Conservation (phyloP, 1,140 invertebrate species). For the Drosophila mauritiana region DNA sequence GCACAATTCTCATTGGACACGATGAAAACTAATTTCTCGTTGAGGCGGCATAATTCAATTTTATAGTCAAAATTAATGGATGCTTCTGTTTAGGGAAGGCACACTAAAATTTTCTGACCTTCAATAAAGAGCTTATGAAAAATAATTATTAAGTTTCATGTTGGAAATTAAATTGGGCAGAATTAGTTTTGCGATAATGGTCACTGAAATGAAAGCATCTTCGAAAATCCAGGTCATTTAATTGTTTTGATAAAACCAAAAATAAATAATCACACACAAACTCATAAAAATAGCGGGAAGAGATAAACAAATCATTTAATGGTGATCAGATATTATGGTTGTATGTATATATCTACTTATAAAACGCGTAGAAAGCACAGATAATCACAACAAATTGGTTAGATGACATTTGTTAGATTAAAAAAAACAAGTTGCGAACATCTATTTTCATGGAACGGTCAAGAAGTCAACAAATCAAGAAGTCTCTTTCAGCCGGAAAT, state of each 20-base stretch:
- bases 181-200: too few species aligned
- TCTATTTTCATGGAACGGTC: constrained; percentile 23
- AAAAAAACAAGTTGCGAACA: constrained; percentile 46
- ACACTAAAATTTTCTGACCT: background rate
- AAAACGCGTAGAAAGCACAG: background rate
- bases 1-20: constrained; percentile 54
- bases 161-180: background rate
- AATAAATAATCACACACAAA: constrained; percentile 1
- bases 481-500: constrained; percentile 44
- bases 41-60: constrained; percentile 6
- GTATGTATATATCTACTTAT: background rate
- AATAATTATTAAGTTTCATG: background rate
- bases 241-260: constrained; percentile 16
- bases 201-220: background rate
- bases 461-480: constrained; percentile 22
- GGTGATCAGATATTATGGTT: constrained; percentile 13
- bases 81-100: background rate
- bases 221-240: background rate
- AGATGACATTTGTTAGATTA: constrained; percentile 25
- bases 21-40: constrained; percentile 32
- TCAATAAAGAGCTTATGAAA: background rate
- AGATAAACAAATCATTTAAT: constrained; percentile 39
- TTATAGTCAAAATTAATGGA: constrained; percentile 1
- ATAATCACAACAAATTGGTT: constrained; percentile 11
- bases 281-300: constrained; percentile 7